These are phyloP conservation scores for Eclectus roratus DNA, from an alignment of 2,113 vertebrate genomes.

Conservation along the genomic window DNA sequence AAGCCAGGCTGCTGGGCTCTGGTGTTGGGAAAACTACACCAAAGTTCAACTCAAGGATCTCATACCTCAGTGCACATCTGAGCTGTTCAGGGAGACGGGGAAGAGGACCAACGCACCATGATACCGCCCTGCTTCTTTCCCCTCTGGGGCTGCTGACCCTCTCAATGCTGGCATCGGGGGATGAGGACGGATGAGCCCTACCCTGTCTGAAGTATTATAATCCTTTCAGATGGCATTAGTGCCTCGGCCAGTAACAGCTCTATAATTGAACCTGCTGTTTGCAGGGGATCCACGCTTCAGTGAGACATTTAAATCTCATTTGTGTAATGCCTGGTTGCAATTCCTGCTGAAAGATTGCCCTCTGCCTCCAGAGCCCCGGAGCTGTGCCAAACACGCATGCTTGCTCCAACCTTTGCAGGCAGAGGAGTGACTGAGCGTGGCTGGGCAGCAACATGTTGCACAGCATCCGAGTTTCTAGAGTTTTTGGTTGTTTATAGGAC, in stretches of 20 bases:
- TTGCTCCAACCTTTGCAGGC: not conserved
- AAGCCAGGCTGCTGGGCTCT: not conserved
- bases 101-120: not conserved
- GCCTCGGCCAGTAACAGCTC: not conserved
- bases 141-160: not conserved
- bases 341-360: slow-evolving; percentile 25
- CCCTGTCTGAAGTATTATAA: slow-evolving; percentile 25
- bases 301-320: slow-evolving; percentile 50
- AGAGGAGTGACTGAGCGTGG: rapidly evolving
- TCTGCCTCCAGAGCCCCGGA: not conserved
- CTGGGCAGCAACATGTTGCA: rapidly evolving
- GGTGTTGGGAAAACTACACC: not conserved
- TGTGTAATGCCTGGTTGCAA: slow-evolving; percentile 44
- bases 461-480: not conserved
- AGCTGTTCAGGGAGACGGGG: not conserved
- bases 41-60: not conserved
- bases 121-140: not conserved
- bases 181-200: not conserved
- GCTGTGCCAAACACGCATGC: not conserved
- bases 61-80: rapidly evolving
- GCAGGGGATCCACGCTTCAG: not conserved
- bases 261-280: slow-evolving; percentile 43
- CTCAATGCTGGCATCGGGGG: not conserved
- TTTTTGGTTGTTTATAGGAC: not conserved
- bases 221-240: slow-evolving; percentile 31